Base-by-base conservation (phyloP, 35 echinoderm and acorn worm genomes). In the Ophioderma brevispina region DNA sequence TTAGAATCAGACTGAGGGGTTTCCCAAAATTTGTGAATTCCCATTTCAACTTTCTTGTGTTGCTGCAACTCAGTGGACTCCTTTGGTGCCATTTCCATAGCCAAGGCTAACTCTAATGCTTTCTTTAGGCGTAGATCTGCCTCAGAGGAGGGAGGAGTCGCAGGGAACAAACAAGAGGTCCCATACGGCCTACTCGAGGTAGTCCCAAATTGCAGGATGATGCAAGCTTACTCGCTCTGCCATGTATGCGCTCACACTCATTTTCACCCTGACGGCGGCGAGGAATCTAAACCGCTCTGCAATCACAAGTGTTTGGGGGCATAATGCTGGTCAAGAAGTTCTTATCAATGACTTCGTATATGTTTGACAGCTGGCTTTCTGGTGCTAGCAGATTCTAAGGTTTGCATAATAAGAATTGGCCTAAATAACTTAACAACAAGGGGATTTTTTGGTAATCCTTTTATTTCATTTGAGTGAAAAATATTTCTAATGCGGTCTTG, bases 271-370 rank as follows among this genome's bases (percentile, higher is more conserved):
- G 78, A 75, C 55, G 41, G 1, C 88, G 41, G 59, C 38, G 40
- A 23, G n/a, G 34, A 81, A 82, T 32, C 49, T 78, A n/a, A 82
- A 90, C 33, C 59, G 50, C 31, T 90, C 80, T 64, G 55, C 88
- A 35, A 55, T 90, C 50, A 82, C 55, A 15, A 90, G 55, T 21
- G 88, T 64, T 81, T 81, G 1, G 80, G 88, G 40, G 40, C 4
- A 0, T 82, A 37, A 38, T 90, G 88, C 0, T 35, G 25, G 25
- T 64, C 33, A 17, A 41, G 42, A 10, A n/a, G 46, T 63, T 11
- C 82, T 38, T 25, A 90, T 38, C 32, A 90, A 33, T 0, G 55
- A 14, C 11, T 40, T 31, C 23, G 0, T n/a, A 90, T 8, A 33
- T 35, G 36, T 90, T 55, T 56, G 28, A 17, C 35, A 39, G 25